These are phyloP conservation scores for Monomorium pharaonis DNA, from an alignment of 1,140 invertebrate genomes.

Conservation along the genomic window DNA sequence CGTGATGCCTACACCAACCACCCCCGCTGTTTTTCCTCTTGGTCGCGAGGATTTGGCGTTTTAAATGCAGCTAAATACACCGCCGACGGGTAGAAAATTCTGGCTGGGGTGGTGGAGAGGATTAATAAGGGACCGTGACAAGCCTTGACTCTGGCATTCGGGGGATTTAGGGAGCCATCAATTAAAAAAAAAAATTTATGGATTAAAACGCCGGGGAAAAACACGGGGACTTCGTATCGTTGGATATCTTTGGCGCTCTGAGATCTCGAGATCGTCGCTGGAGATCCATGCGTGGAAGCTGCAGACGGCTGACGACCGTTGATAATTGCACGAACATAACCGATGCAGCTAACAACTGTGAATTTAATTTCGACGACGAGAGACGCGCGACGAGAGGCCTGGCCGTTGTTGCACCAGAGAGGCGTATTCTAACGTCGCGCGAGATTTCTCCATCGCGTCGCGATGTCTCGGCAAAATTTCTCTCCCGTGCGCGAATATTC, in stretches of 20 bases:
- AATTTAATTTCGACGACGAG: not conserved
- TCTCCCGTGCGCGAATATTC: not conserved
- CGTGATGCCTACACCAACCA: conserved; percentile 6
- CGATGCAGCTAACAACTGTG: not conserved
- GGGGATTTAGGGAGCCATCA: not conserved
- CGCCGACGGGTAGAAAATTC: not conserved
- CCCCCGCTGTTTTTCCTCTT: not conserved
- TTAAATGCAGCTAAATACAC: conserved; percentile 23
- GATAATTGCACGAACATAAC: not conserved
- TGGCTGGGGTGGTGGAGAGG: not conserved
- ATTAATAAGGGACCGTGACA: conserved; percentile 28
- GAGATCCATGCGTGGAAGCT: no score
- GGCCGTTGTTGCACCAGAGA: no score
- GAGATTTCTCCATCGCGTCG: not conserved
- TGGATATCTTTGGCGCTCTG: not conserved
- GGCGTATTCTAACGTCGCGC: not conserved
- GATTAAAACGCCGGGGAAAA: not conserved
- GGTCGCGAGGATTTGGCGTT: conserved; percentile 19
- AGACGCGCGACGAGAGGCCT: no score
- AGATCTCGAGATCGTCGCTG: no score
- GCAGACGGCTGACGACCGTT: no score
- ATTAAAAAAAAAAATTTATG: not conserved
- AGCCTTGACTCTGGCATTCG: not conserved
- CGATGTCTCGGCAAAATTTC: conserved; percentile 4
- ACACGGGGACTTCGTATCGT: not conserved